These are phyloP conservation scores for Synergus itoensis DNA, from an alignment of 2,888 invertebrate species.

Conservation along the genomic window DNA sequence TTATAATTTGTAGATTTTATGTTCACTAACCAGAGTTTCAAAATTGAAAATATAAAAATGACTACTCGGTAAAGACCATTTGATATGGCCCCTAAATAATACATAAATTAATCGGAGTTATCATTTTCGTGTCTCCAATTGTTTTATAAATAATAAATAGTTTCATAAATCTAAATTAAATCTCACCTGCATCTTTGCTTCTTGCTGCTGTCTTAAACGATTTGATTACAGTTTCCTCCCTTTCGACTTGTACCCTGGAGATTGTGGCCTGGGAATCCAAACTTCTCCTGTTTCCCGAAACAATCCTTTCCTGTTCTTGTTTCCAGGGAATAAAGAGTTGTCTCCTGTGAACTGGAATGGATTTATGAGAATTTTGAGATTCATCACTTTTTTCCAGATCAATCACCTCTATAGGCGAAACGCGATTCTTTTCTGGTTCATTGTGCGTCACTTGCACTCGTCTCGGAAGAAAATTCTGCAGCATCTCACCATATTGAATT, in stretches of 20 bases:
- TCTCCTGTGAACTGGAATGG: conserved; percentile 24
- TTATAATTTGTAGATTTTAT: not conserved
- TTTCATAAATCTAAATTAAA: not conserved
- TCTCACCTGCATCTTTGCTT: not conserved
- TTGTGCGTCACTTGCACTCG: conserved; percentile 57
- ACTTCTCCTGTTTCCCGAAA: not conserved
- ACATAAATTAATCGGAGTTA: no score
- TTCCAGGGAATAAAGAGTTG: not conserved
- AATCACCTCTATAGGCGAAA: conserved; percentile 62
- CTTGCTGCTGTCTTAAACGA: not conserved
- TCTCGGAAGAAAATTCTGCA: conserved; percentile 64
- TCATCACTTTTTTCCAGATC: conserved; percentile 65
- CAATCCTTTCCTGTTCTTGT: not conserved
- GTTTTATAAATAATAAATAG: no score
- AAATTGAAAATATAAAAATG: no score
- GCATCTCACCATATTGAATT: conserved; percentile 65
- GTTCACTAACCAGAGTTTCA: no score
- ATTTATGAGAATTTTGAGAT: conserved; percentile 44
- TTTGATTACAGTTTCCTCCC: not conserved
- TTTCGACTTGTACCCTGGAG: conserved; percentile 27
- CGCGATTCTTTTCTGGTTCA: conserved; percentile 48
- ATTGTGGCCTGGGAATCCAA: not conserved
- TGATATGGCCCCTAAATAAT: no score
- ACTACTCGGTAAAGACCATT: no score
- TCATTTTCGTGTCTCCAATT: no score